Base-by-base conservation (phyloP, 53 echinoderm and acorn worm species). In the Antedon mediterranea region DNA sequence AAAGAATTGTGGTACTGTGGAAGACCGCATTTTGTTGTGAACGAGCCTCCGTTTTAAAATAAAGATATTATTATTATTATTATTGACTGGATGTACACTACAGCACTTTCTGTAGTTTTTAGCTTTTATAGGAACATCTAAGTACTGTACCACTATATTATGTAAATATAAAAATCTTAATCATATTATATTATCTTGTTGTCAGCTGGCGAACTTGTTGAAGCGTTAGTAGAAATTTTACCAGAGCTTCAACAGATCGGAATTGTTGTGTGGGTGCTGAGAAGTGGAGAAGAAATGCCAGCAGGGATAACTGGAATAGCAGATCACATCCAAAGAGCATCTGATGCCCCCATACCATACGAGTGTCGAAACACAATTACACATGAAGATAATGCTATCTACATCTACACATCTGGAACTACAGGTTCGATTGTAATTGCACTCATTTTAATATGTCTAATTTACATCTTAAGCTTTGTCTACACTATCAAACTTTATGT, bases 321-420 rank as follows among this genome's bases (percentile, higher is more conserved):
- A 57, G 57, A 57, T 26, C 57, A 57, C 9, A 2, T 57, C 76
- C 34, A 76, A 76, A 33, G 32, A 76, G 57, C 13, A 57, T 57
- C 57, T 15, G 78, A 74, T 37, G 84, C 77, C 27, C 81, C 84
- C 0, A 73, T 90, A 6, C 81, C 90, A 9, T 42, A 31, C 29
- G 76, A 75, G 5, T 71, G 78, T n/a, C 77, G 84, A 14, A 71
- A 82, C 26, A 74, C 28, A 0, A 28, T 81, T 31, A 33, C 41
- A 15, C 29, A 76, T 4, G 74, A 71, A 0, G 94, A 90, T 43
- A 80, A 77, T 28, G 86, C 88, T 18, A 74, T 89, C 34, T 91
- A 91, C 71, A 94, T 94, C 4, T 94, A 88, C 72, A 94, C 94
- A 15, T 94, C 94, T 0, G 94, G 94, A 30, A 94, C 94, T 71